Evolutionary conservation across 2,888 invertebrate species (phyloP), one percentile per base, ranked within the genome.

Genomic region (Pristionchus fissidentatus): DNA sequence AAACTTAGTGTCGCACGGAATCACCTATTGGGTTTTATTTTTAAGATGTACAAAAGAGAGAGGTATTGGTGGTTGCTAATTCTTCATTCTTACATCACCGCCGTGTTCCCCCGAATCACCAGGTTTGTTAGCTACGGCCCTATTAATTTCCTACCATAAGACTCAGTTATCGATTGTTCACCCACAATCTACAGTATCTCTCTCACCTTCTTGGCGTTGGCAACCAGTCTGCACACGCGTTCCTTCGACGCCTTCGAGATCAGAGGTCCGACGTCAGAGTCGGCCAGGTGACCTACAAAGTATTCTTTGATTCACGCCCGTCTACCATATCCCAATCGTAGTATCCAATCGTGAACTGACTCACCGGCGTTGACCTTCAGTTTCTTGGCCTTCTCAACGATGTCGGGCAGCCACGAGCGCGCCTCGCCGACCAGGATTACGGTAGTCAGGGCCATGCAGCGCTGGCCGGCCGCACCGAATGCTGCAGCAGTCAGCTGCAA

Each of bases 371-470:
- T 97, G 7, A 99, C 98, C 93, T 96, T 96, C 79, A 97, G 94
- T 85, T 95, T 95, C 91, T 95, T 95, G 0, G 96, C 96, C 88
- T 95, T 95, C 92, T 95, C 95, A 0, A 96, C 95, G 66, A 91
- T 84, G 82, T 99, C 98, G 0, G 97, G 96, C 84, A 99, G 95
- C 99, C 99, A 99, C 55, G 96, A 94, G 89, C 95, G 95, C 0
- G 98, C 95, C 89, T 97, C 96, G 88, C 96, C 96, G 0, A 98
- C 97, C 93, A 97, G 95, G 46, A 97, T 62, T 35, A 81, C 91
- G 0, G 97, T 97, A 82, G 97, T 97, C 79, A 99, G 95, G 0
- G 99, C 99, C 99, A 99, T 99, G 93, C 99, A 99, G 62, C 99
- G 94, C 93, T 99, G 99, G 0, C 99, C 99, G 62, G 99, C 99